Evolutionary conservation across 2,797 vertebrate genomes (phyloP).

Genomic region (Acestrorhynchus altus): DNA sequence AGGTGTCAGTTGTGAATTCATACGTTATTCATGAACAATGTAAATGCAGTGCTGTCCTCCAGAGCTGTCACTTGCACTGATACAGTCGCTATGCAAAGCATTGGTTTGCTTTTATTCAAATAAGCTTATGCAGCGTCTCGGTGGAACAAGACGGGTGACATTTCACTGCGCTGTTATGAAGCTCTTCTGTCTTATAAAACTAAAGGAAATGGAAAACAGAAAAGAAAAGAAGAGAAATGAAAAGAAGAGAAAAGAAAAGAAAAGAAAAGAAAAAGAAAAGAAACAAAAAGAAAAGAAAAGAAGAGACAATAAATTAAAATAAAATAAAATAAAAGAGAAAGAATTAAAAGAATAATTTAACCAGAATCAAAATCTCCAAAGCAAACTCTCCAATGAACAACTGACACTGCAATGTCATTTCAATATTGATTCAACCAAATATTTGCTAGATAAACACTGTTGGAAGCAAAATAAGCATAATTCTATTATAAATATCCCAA

Average conservation of each 20-base stretch:
- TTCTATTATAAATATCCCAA: too few relatives aligned
- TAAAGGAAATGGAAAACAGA: too few relatives aligned
- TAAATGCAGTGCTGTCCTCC: constrained; percentile 8
- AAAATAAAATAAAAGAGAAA: too few relatives aligned
- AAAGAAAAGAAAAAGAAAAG: too few relatives aligned
- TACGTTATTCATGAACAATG: not conserved
- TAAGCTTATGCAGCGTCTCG: constrained; percentile 4
- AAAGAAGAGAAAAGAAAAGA: too few relatives aligned
- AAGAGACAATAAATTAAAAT: too few relatives aligned
- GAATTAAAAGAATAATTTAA: not conserved
- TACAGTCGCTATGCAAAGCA: not conserved
- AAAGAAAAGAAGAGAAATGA: too few relatives aligned
- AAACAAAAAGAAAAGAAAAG: too few relatives aligned
- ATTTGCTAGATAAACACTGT: too few relatives aligned
- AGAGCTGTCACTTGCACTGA: not conserved
- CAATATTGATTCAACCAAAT: not conserved
- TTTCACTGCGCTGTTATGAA: too few relatives aligned
- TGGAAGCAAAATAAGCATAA: too few relatives aligned
- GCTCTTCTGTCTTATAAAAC: too few relatives aligned
- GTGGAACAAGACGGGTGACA: not conserved
- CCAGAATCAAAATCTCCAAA: not conserved
- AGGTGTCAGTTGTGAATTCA: not conserved
- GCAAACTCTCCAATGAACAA: not conserved
- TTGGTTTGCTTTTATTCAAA: constrained; percentile 23
- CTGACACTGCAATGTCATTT: not conserved